Evolutionary conservation across 1,140 invertebrate species (phyloP).

Genomic region (Wasmannia auropunctata): DNA sequence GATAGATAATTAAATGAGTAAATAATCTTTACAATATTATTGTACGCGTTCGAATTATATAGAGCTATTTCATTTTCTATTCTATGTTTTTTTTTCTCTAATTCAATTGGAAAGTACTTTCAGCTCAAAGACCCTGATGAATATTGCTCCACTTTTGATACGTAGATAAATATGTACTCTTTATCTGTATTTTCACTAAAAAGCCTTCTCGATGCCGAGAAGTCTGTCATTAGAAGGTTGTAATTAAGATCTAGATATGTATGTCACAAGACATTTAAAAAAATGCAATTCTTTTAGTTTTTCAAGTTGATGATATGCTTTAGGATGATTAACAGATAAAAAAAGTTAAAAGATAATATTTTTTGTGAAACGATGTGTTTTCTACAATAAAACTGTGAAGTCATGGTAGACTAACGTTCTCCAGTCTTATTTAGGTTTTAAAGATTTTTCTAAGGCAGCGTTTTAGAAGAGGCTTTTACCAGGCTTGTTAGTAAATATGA

Average conservation of each 20-base stretch:
- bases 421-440: background rate
- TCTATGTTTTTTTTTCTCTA: background rate
- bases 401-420: background rate
- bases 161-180: background rate
- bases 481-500: background rate
- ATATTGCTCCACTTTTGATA: conserved; percentile 8
- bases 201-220: background rate
- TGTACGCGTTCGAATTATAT: background rate
- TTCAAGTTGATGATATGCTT: background rate
- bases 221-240: background rate
- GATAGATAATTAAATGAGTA: conserved; percentile 5
- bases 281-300: background rate
- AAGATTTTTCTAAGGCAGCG: background rate
- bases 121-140: background rate
- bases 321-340: background rate
- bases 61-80: background rate
- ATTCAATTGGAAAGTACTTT: background rate
- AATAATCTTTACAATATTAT: background rate
- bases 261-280: background rate
- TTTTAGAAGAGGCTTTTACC: background rate
- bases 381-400: background rate
- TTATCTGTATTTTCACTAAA: background rate
- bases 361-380: background rate
- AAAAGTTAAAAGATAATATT: background rate
- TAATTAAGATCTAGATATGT: background rate